Conservation (phyloP, 2,888 invertebrate species). For the Hydraecia micacea region DNA sequence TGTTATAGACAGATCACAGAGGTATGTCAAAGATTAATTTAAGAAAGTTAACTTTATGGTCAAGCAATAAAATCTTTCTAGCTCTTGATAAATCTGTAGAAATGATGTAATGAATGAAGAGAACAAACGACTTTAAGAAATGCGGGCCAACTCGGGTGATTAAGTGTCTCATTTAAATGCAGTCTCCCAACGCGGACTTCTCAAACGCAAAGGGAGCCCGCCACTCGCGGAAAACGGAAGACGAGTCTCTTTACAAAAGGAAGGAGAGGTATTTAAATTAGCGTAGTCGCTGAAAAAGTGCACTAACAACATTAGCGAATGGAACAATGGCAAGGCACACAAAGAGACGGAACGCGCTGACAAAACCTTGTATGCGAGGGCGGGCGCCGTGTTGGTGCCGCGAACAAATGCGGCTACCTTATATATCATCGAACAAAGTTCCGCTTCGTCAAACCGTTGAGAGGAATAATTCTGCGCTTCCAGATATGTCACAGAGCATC, state of each 20-base stretch:
- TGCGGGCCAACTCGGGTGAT: slow-evolving; percentile 88
- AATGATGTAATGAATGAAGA: slow-evolving; percentile 84
- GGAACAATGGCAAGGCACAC: slow-evolving; percentile 87
- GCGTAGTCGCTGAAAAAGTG: slow-evolving; percentile 89
- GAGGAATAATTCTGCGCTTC: slow-evolving; percentile 52
- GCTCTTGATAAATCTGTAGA: slow-evolving; percentile 68
- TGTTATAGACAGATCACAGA: not conserved
- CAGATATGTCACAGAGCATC: slow-evolving; percentile 42
- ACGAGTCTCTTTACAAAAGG: slow-evolving; percentile 88
- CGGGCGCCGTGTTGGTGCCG: slow-evolving; percentile 47
- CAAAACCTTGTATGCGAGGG: slow-evolving; percentile 76
- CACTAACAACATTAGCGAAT: slow-evolving; percentile 89
- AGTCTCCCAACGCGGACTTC: slow-evolving; percentile 87
- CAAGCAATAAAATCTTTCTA: slow-evolving; percentile 51
- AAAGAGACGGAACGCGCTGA: slow-evolving; percentile 83
- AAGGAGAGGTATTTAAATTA: slow-evolving; percentile 90
- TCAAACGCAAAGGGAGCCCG: slow-evolving; percentile 88
- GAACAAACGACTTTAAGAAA: slow-evolving; percentile 87
- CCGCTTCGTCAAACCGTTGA: slow-evolving; percentile 46
- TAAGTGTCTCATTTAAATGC: slow-evolving; percentile 91
- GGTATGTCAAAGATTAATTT: not conserved
- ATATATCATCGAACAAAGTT: slow-evolving; percentile 62
- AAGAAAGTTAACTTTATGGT: slow-evolving; percentile 23
- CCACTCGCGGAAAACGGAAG: slow-evolving; percentile 89
- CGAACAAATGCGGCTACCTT: slow-evolving; percentile 54